Percentiles rank a stretch among this genome's conserved stretches.
Conservation (phyloP, 2,888 invertebrate species). For the Unio delphinus region DNA sequence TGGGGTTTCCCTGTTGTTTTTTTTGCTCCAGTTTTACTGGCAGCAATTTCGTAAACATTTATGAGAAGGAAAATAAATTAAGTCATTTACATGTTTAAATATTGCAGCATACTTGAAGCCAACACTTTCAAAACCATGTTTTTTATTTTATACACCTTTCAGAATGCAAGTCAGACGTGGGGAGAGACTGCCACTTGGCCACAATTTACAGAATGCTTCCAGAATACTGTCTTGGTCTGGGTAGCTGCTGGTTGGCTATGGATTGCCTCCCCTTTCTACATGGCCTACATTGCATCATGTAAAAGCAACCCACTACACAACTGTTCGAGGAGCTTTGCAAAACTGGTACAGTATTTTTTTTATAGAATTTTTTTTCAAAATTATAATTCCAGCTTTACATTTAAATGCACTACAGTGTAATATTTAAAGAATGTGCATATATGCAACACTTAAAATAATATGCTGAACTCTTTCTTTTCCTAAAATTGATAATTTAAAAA, state of each 20-base stretch:
- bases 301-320: constrained; percentile 12
- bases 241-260: constrained; percentile 88
- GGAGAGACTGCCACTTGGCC: constrained; percentile 69
- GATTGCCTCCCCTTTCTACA: constrained; percentile 79
- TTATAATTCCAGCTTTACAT: not conserved
- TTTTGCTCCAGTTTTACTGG: too few species aligned
- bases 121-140: not conserved
- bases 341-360: constrained; percentile 26
- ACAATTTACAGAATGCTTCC: constrained; percentile 91
- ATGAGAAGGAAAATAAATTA: too few species aligned
- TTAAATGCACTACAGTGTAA: too few species aligned
- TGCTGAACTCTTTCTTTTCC: too few species aligned
- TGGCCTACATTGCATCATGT: constrained; percentile 23
- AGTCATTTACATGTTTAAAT: too few species aligned
- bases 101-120: too few species aligned
- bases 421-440: too few species aligned
- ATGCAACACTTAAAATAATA: too few species aligned
- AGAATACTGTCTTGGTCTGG: constrained; percentile 92
- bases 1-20: too few species aligned
- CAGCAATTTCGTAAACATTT: too few species aligned
- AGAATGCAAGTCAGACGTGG: constrained; percentile 46
- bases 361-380: not conserved
- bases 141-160: constrained; percentile 9
- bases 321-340: constrained; percentile 25
- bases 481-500: too few species aligned